phyloP scores from a whole-genome alignment of 2,888 invertebrate genomes.

The Drymonia ruficornis region DNA sequence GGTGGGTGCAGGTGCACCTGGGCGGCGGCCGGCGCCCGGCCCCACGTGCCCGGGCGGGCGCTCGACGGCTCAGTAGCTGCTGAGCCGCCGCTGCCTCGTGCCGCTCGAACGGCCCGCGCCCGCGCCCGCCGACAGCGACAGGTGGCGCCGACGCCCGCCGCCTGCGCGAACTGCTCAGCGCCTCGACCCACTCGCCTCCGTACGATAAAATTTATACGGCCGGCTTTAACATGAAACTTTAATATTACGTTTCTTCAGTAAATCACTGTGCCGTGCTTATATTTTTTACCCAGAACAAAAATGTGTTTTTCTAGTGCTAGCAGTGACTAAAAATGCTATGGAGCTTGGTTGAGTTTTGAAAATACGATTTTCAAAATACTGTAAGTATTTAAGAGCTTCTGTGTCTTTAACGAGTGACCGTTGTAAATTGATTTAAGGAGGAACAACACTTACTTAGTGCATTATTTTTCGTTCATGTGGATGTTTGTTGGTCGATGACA shows the following conservation, averaged over 20 bases:
- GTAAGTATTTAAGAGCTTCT: conserved; percentile 44
- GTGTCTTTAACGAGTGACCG: conserved; percentile 26
- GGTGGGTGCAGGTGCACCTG: conserved; percentile 72
- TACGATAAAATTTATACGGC: conserved; percentile 50
- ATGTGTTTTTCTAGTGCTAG: conserved; percentile 46
- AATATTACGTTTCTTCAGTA: conserved; percentile 56
- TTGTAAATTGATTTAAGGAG: conserved; percentile 23
- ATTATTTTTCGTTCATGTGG: conserved; percentile 1
- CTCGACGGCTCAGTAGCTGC: conserved; percentile 63
- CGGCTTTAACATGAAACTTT: conserved; percentile 67
- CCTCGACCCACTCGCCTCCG: conserved; percentile 40
- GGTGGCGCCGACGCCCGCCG: conserved; percentile 73
- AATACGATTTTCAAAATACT: conserved; percentile 41
- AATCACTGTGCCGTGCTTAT: conserved; percentile 65
- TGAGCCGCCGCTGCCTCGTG: conserved; percentile 53
- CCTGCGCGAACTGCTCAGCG: conserved; percentile 65
- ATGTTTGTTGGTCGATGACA: background rate
- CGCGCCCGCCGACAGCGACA: conserved; percentile 60
- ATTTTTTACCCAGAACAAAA: conserved; percentile 41
- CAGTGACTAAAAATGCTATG: conserved; percentile 42
- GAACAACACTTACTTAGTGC: conserved; percentile 4
- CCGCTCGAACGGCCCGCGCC: conserved; percentile 33
- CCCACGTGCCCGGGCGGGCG: conserved; percentile 73
- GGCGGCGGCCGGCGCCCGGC: conserved; percentile 73
- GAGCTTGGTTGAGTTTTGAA: conserved; percentile 43